These are phyloP conservation scores for Drosophila mimica DNA, from an alignment of 2,888 invertebrate species.

Conservation along the genomic window DNA sequence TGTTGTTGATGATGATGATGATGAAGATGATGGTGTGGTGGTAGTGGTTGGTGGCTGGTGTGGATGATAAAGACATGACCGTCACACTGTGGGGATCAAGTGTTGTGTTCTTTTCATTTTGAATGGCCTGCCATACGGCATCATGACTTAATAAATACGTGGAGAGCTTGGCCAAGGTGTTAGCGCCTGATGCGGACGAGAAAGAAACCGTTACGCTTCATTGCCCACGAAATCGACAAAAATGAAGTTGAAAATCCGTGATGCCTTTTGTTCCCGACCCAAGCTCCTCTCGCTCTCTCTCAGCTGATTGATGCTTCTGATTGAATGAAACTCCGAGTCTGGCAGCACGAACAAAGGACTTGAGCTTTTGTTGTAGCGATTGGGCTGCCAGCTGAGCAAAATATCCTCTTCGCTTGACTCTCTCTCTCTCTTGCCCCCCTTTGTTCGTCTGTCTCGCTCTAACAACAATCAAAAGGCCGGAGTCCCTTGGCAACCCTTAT, in stretches of 20 bases:
- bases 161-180: conserved; percentile 43
- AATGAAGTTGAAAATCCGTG: conserved; percentile 71
- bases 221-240: conserved; percentile 75
- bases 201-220: conserved; percentile 63
- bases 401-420: conserved; percentile 4
- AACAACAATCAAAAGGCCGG: conserved; percentile 40
- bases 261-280: conserved; percentile 36
- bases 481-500: conserved; percentile 23
- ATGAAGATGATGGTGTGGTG: conserved; percentile 14
- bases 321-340: conserved; percentile 44
- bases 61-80: conserved; percentile 24
- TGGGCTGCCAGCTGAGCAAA: conserved; percentile 37
- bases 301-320: conserved; percentile 60
- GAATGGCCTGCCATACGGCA: conserved; percentile 49
- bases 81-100: conserved; percentile 13
- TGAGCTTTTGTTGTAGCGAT: conserved; percentile 8
- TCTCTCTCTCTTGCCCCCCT: background rate
- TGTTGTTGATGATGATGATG: conserved; percentile 10
- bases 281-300: background rate
- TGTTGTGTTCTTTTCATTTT: conserved; percentile 21
- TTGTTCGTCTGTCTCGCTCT: background rate
- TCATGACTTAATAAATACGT: conserved; percentile 77
- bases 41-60: conserved; percentile 11
- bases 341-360: conserved; percentile 36
- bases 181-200: conserved; percentile 15